Evolutionary conservation across 1,140 invertebrate genomes (phyloP).

Genomic region (Ceratosolen solmsi): DNA sequence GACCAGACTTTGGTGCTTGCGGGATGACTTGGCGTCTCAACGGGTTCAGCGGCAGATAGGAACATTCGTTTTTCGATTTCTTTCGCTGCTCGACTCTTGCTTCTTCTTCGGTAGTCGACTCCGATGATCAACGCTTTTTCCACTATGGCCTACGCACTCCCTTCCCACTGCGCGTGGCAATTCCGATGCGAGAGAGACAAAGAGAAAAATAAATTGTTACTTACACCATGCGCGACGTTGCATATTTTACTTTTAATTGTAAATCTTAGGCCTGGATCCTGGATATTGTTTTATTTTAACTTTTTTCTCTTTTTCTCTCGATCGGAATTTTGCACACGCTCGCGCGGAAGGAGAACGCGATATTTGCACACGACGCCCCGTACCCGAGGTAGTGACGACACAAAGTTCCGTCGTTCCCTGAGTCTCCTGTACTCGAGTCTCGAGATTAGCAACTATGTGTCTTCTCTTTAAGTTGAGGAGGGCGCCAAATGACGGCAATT

Average conservation of each 20-base stretch:
- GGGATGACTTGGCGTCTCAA: not conserved
- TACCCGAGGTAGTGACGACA: constrained; percentile 24
- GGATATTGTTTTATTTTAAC: not conserved
- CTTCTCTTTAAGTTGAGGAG: no score
- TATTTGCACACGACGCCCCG: constrained; percentile 45
- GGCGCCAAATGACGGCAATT: no score
- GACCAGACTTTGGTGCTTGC: constrained; percentile 23
- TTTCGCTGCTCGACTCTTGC: not conserved
- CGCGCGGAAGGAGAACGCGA: not conserved
- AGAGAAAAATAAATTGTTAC: not conserved
- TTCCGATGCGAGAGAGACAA: not conserved
- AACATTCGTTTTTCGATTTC: constrained; percentile 34
- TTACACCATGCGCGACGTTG: not conserved
- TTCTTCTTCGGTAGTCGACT: not conserved
- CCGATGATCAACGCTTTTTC: not conserved
- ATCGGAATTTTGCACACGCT: constrained; percentile 9
- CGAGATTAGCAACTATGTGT: not conserved
- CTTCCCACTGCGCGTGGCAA: not conserved
- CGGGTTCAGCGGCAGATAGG: constrained; percentile 13
- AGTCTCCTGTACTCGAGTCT: not conserved
- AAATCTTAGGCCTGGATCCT: not conserved
- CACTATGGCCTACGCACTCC: not conserved
- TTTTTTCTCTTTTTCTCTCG: no score
- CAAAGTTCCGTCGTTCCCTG: constrained; percentile 23
- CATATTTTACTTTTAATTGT: not conserved